Evolutionary conservation across 2,888 invertebrate species (phyloP).

Genomic region (Thera obeliscata): DNA sequence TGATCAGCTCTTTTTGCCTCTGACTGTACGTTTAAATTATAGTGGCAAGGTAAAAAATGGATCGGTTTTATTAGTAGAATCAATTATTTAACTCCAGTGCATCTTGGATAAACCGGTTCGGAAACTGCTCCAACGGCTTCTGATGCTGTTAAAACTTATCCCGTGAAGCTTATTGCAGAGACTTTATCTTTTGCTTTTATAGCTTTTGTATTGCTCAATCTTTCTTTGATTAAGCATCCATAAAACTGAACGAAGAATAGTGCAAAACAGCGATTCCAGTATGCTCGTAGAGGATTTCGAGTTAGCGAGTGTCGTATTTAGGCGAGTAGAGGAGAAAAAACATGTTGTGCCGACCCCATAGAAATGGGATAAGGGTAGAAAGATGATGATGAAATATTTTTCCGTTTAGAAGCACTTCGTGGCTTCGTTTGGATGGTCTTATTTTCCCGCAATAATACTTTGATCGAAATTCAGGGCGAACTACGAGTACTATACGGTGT

Average conservation of each 20-base stretch:
- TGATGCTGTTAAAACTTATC: slow-evolving; percentile 29
- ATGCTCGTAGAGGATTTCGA: neutral
- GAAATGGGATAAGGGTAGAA: too few relatives aligned
- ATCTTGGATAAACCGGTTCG: slow-evolving; percentile 56
- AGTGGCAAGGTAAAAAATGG: slow-evolving; percentile 58
- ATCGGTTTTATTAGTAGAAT: slow-evolving; percentile 56
- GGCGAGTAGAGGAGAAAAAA: too few relatives aligned
- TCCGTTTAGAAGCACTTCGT: too few relatives aligned
- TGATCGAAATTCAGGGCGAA: too few relatives aligned
- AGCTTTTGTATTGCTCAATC: slow-evolving; percentile 5
- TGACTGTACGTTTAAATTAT: slow-evolving; percentile 50
- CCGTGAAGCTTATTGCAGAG: slow-evolving; percentile 9
- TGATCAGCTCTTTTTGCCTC: slow-evolving; percentile 16
- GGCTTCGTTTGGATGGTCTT: too few relatives aligned
- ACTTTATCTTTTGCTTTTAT: slow-evolving; percentile 7
- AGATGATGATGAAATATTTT: too few relatives aligned
- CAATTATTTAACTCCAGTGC: slow-evolving; percentile 65
- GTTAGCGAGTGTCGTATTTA: too few relatives aligned
- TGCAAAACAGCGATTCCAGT: neutral
- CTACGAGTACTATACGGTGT: too few relatives aligned
- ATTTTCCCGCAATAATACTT: too few relatives aligned
- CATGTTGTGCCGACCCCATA: too few relatives aligned
- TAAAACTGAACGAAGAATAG: neutral
- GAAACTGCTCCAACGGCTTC: slow-evolving; percentile 44
- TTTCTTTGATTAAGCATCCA: neutral